Evolutionary conservation across 2,113 vertebrate genomes (phyloP).

Genomic region (Passer montanus): DNA sequence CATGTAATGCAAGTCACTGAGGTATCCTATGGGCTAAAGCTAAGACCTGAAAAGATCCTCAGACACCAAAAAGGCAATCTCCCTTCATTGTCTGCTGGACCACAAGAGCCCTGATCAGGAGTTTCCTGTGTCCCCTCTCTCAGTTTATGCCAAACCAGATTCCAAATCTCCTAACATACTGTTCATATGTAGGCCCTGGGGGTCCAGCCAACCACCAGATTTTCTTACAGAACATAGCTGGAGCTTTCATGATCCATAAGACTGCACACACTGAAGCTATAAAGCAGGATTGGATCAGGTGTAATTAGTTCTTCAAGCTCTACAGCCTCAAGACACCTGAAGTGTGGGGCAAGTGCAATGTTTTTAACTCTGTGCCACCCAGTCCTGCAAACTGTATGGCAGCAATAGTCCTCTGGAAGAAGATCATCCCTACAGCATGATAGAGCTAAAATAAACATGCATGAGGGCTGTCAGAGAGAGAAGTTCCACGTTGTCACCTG

Average conservation of each 20-base stretch:
- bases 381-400: neutral
- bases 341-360: neutral
- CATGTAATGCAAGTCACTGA: rapidly evolving
- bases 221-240: neutral
- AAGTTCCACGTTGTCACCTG: neutral
- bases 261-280: neutral
- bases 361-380: neutral
- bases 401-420: neutral
- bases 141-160: neutral
- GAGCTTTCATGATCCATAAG: neutral
- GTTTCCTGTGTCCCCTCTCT: neutral
- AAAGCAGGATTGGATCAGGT: neutral
- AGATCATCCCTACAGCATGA: neutral
- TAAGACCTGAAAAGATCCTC: neutral
- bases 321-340: neutral
- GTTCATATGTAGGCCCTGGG: neutral
- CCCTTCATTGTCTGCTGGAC: neutral
- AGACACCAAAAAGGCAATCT: neutral
- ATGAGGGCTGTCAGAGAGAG: neutral
- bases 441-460: neutral
- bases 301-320: neutral
- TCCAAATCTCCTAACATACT: neutral
- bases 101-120: neutral
- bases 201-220: neutral
- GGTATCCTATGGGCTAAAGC: rapidly evolving